Evolutionary conservation across 2,797 vertebrate species (phyloP).

Genomic region (Labroides dimidiatus): DNA sequence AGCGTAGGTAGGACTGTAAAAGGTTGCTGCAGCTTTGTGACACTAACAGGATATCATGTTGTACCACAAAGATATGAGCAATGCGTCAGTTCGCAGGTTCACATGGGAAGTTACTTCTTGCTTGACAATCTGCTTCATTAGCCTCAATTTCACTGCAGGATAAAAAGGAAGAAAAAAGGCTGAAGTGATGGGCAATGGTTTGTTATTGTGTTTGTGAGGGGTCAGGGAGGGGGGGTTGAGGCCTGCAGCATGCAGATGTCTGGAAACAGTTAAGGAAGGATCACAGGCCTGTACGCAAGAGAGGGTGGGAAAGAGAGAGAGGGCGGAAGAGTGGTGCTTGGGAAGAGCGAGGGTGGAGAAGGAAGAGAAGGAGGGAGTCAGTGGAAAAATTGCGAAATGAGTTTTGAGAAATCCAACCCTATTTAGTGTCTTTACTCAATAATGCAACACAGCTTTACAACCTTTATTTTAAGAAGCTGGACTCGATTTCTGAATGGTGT

Average conservation of each 20-base stretch:
- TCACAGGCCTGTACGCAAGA: conserved; percentile 73
- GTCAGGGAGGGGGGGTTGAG: conserved; percentile 41
- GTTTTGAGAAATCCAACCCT: conserved; percentile 47
- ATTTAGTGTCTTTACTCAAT: conserved; percentile 30
- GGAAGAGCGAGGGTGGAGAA: conserved; percentile 76
- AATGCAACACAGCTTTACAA: conserved; percentile 34
- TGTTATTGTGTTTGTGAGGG: conserved; percentile 74
- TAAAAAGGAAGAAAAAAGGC: conserved; percentile 28
- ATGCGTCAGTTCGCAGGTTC: background rate
- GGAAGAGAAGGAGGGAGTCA: conserved; percentile 65
- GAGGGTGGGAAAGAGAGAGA: conserved; percentile 81
- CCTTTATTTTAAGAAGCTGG: conserved; percentile 63
- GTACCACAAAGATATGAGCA: conserved; percentile 8
- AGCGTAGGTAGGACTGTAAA: conserved; percentile 20
- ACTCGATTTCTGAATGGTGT: conserved; percentile 19
- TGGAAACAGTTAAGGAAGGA: conserved; percentile 87
- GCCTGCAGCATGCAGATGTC: conserved; percentile 73
- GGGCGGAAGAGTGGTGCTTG: conserved; percentile 72
- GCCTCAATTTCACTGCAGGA: conserved; percentile 34
- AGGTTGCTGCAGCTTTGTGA: conserved; percentile 37
- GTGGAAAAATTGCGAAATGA: conserved; percentile 73
- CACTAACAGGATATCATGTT: conserved; percentile 26
- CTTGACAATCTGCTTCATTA: conserved; percentile 7
- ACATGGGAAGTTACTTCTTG: background rate
- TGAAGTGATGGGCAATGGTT: conserved; percentile 42